Evolutionary conservation across 2,113 vertebrate genomes (phyloP), one percentile per base, ranked within the genome.

Genomic region (Lamprologus sp.): DNA sequence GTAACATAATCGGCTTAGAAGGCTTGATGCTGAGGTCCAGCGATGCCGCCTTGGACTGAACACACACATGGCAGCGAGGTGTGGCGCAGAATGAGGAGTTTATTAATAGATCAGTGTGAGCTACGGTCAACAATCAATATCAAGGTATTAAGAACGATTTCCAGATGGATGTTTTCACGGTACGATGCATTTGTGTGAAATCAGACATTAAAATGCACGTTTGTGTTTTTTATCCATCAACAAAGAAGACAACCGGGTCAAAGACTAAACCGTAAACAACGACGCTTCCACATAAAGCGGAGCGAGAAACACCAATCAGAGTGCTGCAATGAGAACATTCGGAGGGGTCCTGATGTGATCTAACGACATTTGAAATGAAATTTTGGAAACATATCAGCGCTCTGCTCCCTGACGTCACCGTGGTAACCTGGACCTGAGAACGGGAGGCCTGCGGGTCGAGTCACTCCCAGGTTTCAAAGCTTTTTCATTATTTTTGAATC

Each of bases 1-100:
- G 93, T 93, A 93, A 95, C 92, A 90, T 94, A 95, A 96, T 96
- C 90, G 84, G 93, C 92, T 95, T 94, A 94, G 89, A 85, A 23
- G 82, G 79, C 81, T 88, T 31, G 90, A 87, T 87, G 92, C 92
- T 88, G 87, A 88, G 90, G 87, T 70, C 63, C 4, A 86, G 63
- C 33, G 89, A 92, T 83, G 90, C 70, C 47, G 85, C 83, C 84
- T n/a, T 3, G 42, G 81, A 83, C 83, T 47, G 31, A 82, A 65
- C 60, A 7, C 88, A 87, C 86, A 63, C 28, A 81, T 14, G 68
- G 82, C 84, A 63, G 85, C 23, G 11, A 84, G 82, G 84, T 58
- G 87, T 65, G 87, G 82, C 88, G 2, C 21, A 70, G 47, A 79
- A 55, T 2, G 11, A 19, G 65, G 14, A 35, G 70, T 79, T 77